Base-by-base conservation (phyloP, 2,888 invertebrate genomes). In the Temnothorax rugatulus region DNA sequence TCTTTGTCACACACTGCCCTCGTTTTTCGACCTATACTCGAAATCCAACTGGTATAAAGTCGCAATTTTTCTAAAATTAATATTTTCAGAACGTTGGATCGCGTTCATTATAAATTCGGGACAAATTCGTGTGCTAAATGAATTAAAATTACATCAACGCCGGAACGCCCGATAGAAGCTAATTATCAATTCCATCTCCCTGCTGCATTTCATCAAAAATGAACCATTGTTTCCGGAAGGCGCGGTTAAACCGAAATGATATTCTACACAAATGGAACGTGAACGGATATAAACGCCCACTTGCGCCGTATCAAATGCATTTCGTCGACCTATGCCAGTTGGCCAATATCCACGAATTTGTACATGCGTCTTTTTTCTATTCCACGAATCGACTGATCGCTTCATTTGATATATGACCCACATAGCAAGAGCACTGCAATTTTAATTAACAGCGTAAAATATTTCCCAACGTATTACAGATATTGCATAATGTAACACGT, bases 331-430 rank as follows among this genome's bases (percentile, higher is more conserved):
- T 4, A 69, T 52, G 69, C 25, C 69, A 52, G 76, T 77, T 71
- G 71, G 71, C 77, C 69, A 66, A 69, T 77, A 77, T 71, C 76
- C 54, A 69, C 41, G 54, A 71, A 77, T 77, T 77, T 69, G 38
- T 66, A 54, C 41, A 54, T 54, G 41, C 54, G 38, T n/a, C 41
- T 52, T 69, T 77, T 69, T 69, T 69, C 52, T 44, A 76, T 47
- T 69, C 21, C 15, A 2, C 38, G 52, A 34, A 21, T 54, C 41
- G 11, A 52, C 52, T 41, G 71, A 54, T 77, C 41, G 77, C 52
- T 41, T 77, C 52, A 77, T 77, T 77, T 77, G 54, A 77, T 52
- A 52, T 69, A 54, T 68, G 71, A 76, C 76, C 75, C 21, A 77
- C 25, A 71, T 69, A 77, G 69, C 57, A 4, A 38, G 41, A 34